Percentiles rank a stretch among this genome's conserved stretches.
phyloP scores from a whole-genome alignment of 2,888 invertebrate genomes.

The Neuroscelio doddi region DNA sequence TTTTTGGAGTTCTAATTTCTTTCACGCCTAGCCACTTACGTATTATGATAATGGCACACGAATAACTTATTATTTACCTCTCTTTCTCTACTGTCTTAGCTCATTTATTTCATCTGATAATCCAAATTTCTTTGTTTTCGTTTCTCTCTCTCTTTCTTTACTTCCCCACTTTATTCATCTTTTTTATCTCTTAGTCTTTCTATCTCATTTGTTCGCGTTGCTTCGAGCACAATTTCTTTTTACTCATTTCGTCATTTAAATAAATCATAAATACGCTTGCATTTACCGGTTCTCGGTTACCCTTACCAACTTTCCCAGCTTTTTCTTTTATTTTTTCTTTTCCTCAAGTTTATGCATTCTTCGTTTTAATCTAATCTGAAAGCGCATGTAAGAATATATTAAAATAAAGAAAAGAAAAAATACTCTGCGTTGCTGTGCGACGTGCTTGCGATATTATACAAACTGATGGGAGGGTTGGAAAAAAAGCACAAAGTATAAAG shows the following conservation, averaged over 20 bases:
- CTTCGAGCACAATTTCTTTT: slow-evolving; percentile 41
- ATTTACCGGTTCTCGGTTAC: slow-evolving; percentile 50
- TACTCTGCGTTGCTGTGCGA: slow-evolving; percentile 61
- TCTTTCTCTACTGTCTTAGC: slow-evolving; percentile 40
- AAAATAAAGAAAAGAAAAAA: slow-evolving; percentile 57
- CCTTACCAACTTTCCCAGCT: slow-evolving; percentile 40
- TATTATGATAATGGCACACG: slow-evolving; percentile 58
- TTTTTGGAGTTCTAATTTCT: slow-evolving; percentile 57
- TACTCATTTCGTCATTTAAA: slow-evolving; percentile 57
- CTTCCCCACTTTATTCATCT: slow-evolving; percentile 21
- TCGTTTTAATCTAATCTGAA: slow-evolving; percentile 71
- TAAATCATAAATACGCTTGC: slow-evolving; percentile 68
- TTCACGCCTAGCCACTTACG: slow-evolving; percentile 35
- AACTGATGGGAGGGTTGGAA: slow-evolving; percentile 31
- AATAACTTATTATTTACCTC: slow-evolving; percentile 59
- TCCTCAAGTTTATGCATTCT: slow-evolving; percentile 61
- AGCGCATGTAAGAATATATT: slow-evolving; percentile 71
- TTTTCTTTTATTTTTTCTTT: slow-evolving; percentile 32
- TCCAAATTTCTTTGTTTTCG: no score
- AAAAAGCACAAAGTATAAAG: slow-evolving; percentile 34
- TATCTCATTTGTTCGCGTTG: slow-evolving; percentile 39
- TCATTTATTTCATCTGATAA: slow-evolving; percentile 50
- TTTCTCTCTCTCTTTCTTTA: slow-evolving; percentile 30
- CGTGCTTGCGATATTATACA: slow-evolving; percentile 65
- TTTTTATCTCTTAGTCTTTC: slow-evolving; percentile 34